Conservation (phyloP, 2,113 vertebrate species). For the Melanerpes formicivorus region DNA sequence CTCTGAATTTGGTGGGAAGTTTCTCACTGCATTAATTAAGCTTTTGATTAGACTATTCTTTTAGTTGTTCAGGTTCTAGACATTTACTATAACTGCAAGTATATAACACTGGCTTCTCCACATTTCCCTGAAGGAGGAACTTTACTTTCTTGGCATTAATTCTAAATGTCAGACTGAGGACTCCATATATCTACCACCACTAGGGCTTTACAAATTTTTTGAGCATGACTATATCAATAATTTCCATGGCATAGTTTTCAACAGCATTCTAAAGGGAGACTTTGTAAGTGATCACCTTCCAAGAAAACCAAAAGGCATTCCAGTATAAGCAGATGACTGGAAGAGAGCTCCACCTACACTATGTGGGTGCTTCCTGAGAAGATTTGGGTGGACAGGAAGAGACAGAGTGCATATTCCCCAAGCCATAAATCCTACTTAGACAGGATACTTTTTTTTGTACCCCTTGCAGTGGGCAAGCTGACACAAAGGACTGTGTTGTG, state of each 20-base stretch:
- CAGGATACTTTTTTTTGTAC: background rate
- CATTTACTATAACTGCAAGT: background rate
- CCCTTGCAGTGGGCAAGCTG: background rate
- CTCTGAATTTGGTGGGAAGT: background rate
- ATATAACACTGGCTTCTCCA: background rate
- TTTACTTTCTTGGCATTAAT: background rate
- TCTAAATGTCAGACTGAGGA: background rate
- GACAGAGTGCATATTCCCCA: background rate
- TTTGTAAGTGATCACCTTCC: background rate
- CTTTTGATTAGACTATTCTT: slow-evolving; percentile 25
- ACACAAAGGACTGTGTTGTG: background rate
- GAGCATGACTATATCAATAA: slow-evolving; percentile 3
- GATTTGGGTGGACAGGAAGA: background rate
- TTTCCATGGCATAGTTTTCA: slow-evolving; percentile 8
- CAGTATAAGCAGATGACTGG: slow-evolving; percentile 35
- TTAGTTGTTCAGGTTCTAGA: background rate
- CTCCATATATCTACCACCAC: background rate
- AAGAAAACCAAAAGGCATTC: slow-evolving; percentile 30
- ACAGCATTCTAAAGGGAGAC: background rate
- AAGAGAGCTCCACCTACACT: background rate
- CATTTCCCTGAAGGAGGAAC: background rate
- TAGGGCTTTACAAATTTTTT: background rate
- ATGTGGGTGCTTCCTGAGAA: background rate
- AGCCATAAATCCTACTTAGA: background rate
- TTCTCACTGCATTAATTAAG: background rate